Conservation (phyloP, 2,797 vertebrate species). For the Ctenopoma kingsleyae region DNA sequence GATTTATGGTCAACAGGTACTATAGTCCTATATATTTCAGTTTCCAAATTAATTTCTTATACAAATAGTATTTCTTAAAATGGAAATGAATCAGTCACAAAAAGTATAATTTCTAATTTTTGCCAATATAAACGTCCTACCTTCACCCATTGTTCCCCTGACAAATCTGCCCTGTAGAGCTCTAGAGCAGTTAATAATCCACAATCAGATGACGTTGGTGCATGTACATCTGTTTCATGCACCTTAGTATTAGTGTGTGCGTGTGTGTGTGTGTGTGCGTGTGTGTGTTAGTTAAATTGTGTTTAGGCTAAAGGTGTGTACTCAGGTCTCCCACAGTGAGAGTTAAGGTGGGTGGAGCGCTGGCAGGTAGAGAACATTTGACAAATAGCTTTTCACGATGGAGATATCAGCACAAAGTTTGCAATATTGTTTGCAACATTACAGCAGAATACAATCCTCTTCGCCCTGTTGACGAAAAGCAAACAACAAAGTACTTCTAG, state of each 20-base stretch:
- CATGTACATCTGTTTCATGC: constrained; percentile 11
- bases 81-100: not conserved
- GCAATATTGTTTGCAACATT: not conserved
- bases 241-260: not conserved
- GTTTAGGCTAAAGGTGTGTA: constrained; percentile 49
- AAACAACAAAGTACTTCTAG: not conserved
- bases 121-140: constrained; percentile 37
- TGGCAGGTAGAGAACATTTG: constrained; percentile 53
- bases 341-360: constrained; percentile 39
- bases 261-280: constrained; percentile 12
- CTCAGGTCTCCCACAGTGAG: constrained; percentile 11
- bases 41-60: not conserved
- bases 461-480: not conserved
- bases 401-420: constrained; percentile 20
- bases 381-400: constrained; percentile 35
- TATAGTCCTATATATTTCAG: not conserved
- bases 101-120: not conserved
- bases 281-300: constrained; percentile 14
- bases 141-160: constrained; percentile 43
- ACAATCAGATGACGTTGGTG: not conserved
- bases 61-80: not conserved
- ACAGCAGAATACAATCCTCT: constrained; percentile 8
- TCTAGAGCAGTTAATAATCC: constrained; percentile 8
- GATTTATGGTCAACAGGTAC: not conserved
- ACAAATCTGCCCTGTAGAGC: constrained; percentile 40